Percentiles rank a stretch among this genome's conserved stretches.
These are phyloP conservation scores for Clytia hemisphaerica DNA, from an alignment of 30 jellyfish, hydroid and myxozoan species.

Conservation along the genomic window DNA sequence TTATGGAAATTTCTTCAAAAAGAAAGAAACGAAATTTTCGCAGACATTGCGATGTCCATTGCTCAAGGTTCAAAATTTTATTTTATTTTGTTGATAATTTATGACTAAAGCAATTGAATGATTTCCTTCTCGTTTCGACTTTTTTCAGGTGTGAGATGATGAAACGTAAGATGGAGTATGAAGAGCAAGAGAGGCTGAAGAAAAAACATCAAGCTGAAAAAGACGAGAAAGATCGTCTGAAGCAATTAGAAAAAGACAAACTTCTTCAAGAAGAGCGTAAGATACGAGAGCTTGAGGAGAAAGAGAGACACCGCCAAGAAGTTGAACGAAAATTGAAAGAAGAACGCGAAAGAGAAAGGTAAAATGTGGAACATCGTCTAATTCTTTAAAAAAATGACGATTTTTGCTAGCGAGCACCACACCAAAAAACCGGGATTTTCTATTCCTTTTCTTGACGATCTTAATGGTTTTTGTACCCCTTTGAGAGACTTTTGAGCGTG, in stretches of 20 bases:
- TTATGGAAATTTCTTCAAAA: not conserved
- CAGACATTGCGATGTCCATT: too few species aligned
- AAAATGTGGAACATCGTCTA: conserved; percentile 18
- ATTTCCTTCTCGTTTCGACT: too few species aligned
- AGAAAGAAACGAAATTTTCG: too few species aligned
- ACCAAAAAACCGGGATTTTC: conserved; percentile 7
- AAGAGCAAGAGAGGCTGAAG: conserved; percentile 65
- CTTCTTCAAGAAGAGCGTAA: conserved; percentile 60
- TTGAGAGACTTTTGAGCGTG: too few species aligned
- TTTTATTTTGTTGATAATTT: too few species aligned
- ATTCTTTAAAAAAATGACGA: conserved; percentile 20
- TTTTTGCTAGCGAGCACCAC: conserved; percentile 22
- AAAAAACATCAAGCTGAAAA: conserved; percentile 55
- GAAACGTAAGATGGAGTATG: conserved; percentile 67
- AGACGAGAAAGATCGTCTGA: conserved; percentile 55
- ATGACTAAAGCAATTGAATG: too few species aligned
- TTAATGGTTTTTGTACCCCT: too few species aligned
- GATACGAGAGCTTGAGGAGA: conserved; percentile 57
- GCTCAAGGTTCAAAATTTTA: too few species aligned
- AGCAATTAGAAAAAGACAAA: conserved; percentile 49
- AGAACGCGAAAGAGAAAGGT: conserved; percentile 44
- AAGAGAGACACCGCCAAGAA: conserved; percentile 40
- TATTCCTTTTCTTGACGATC: not conserved
- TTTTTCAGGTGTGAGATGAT: conserved; percentile 36
- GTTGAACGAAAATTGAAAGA: conserved; percentile 32